A percentile compares a stretch with the other conserved stretches of the same genome.
Evolutionary conservation across 2,888 invertebrate species (phyloP).

Genomic region (Tiliacea citrago): DNA sequence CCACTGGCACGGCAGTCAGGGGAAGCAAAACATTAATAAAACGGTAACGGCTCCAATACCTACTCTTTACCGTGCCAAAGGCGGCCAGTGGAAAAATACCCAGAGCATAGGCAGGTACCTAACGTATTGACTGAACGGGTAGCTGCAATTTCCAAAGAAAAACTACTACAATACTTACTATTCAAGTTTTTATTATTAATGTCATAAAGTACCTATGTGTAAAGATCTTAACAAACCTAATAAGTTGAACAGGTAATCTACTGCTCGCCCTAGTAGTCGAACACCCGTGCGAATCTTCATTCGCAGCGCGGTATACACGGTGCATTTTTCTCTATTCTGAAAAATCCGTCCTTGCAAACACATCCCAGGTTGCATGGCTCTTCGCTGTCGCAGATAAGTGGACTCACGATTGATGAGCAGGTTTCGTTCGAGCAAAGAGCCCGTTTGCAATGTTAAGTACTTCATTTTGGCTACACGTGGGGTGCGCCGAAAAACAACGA

Average conservation of each 20-base stretch:
- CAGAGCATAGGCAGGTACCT: too few species aligned
- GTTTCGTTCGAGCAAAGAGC: conserved; percentile 25
- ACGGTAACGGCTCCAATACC: too few species aligned
- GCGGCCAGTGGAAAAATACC: too few species aligned
- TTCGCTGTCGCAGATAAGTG: conserved; percentile 3
- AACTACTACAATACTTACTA: too few species aligned
- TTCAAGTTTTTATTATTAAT: too few species aligned
- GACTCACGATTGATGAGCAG: conserved; percentile 7
- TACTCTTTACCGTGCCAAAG: too few species aligned
- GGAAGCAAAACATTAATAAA: too few species aligned
- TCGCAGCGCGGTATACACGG: conserved; percentile 14
- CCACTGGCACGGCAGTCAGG: too few species aligned
- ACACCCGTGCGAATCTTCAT: conserved; percentile 11
- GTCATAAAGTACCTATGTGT: background rate
- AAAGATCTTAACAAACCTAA: background rate
- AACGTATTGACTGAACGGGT: too few species aligned
- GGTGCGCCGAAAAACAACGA: conserved; percentile 15
- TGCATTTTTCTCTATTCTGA: conserved; percentile 8
- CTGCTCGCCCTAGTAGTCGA: background rate
- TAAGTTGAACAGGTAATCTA: background rate
- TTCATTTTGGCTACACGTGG: conserved; percentile 28
- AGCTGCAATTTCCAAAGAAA: too few species aligned
- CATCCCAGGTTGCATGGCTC: conserved; percentile 17
- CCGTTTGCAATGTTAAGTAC: conserved; percentile 19
- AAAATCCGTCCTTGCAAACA: conserved; percentile 24